Evolutionary conservation across 2,888 invertebrate species (phyloP), one percentile per base, ranked within the genome.

Genomic region (Drepanosiphum platanoidis): DNA sequence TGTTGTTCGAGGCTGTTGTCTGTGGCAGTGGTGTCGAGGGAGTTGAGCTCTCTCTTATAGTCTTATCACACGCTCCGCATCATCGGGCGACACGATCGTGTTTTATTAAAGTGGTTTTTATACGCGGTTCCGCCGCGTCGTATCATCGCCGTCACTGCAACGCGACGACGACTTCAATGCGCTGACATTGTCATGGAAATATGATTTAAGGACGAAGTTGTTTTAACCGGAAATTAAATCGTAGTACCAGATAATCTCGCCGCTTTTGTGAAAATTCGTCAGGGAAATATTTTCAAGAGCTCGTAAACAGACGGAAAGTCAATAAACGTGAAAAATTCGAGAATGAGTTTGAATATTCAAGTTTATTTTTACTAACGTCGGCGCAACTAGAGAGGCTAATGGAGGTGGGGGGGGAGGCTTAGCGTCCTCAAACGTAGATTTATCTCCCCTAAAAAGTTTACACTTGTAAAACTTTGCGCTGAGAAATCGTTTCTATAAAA

Each of bases 141-240:
- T n/a, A n/a, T 68, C 34, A 22, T 32, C 4, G 34, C 68, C 22
- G 8, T 34, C 34, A 34, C 22, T 18, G 27, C 27, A 2, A 22
- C 68, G 39, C 27, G 39, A n/a, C n/a, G n/a, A n/a, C n/a, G n/a
- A 42, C 27, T 39, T 39, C 27, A 39, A n/a, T 42, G 15, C 11
- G 30, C 18, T 30, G 61, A 64, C 78, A 64, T 42, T 46, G 46
- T 46, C 79, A 32, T 46, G 68, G 22, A 79, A 66, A 68, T 79
- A 46, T 46, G 32, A 78, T 79, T 78, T 68, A 68, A 68, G 30
- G 39, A 64, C 39, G 5, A 32, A 68, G 66, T 79, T 68, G 68
- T 79, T 46, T 42, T 68, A n/a, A 79, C 66, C 79, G 79, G 79
- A 79, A 79, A 79, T 79, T 79, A 68, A 79, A 79, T 32, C 66